Conservation (phyloP, 2,888 invertebrate species). For the Peribatodes rhomboidaria region DNA sequence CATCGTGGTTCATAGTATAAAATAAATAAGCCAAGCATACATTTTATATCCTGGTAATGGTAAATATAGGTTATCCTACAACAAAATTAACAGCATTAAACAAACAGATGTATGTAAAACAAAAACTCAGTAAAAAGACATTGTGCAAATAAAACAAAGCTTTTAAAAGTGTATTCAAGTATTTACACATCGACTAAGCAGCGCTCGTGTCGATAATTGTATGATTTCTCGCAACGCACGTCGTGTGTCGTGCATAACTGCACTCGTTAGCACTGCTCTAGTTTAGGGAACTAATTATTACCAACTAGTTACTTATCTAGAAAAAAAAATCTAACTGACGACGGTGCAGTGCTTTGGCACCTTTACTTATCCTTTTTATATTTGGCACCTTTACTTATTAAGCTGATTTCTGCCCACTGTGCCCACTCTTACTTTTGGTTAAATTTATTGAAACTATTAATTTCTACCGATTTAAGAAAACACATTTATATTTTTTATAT, state of each 20-base stretch:
- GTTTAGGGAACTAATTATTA: constrained; percentile 35
- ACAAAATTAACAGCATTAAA: not conserved
- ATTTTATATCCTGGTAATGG: too few relatives aligned
- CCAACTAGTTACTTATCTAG: constrained; percentile 22
- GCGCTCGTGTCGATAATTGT: constrained; percentile 46
- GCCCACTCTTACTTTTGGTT: too few relatives aligned
- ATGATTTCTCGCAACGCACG: constrained; percentile 42
- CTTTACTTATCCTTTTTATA: too few relatives aligned
- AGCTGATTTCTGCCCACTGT: too few relatives aligned
- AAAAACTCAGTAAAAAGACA: not conserved
- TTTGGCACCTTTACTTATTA: too few relatives aligned
- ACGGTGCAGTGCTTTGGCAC: not conserved
- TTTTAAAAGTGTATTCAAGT: constrained; percentile 11
- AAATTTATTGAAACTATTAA: too few relatives aligned
- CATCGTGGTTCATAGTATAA: too few relatives aligned
- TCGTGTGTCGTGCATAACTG: constrained; percentile 44
- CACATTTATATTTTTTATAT: too few relatives aligned
- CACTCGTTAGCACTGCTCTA: constrained; percentile 44
- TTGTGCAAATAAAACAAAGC: constrained; percentile 5
- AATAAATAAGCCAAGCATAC: too few relatives aligned
- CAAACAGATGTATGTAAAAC: not conserved
- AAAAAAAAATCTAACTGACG: not conserved
- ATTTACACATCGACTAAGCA: constrained; percentile 27
- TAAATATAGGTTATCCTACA: too few relatives aligned
- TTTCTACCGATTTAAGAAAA: too few relatives aligned